phyloP scores from a whole-genome alignment of 2,888 invertebrate genomes.

The Dasypolia templi region DNA sequence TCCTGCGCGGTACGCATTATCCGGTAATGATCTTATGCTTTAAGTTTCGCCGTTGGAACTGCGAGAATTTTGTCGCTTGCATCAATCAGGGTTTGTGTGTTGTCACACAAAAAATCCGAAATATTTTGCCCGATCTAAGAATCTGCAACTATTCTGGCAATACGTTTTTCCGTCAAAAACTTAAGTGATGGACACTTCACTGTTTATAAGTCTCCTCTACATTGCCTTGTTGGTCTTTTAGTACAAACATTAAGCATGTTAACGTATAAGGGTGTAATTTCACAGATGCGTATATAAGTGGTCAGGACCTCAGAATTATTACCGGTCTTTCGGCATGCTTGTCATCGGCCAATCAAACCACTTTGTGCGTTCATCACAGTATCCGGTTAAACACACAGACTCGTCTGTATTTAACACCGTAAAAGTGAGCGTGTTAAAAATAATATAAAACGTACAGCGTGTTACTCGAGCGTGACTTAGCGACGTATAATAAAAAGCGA shows the following conservation, averaged over 20 bases:
- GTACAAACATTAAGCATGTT: neutral
- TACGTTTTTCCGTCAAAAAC: too few species aligned
- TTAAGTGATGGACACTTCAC: too few species aligned
- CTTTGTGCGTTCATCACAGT: constrained; percentile 47
- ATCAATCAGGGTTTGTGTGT: neutral
- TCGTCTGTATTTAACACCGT: constrained; percentile 28
- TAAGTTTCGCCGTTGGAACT: constrained; percentile 10
- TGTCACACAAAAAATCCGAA: neutral
- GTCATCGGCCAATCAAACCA: constrained; percentile 41
- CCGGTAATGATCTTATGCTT: constrained; percentile 5
- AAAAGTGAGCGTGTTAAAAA: constrained; percentile 56
- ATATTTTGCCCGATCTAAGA: neutral
- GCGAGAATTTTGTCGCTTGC: neutral
- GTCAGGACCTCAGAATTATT: constrained; percentile 3
- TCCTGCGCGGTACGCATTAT: constrained; percentile 9
- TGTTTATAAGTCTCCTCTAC: neutral
- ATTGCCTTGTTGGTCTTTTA: neutral
- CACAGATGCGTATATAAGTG: neutral
- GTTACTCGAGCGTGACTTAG: constrained; percentile 61
- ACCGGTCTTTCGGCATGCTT: constrained; percentile 40
- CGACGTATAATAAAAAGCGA: constrained; percentile 58
- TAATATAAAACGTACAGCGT: constrained; percentile 42
- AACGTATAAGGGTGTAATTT: neutral
- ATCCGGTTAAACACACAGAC: constrained; percentile 52
- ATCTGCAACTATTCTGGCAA: neutral